phyloP scores from a whole-genome alignment of 2,797 vertebrate genomes.

The Arctocebus calabarensis region DNA sequence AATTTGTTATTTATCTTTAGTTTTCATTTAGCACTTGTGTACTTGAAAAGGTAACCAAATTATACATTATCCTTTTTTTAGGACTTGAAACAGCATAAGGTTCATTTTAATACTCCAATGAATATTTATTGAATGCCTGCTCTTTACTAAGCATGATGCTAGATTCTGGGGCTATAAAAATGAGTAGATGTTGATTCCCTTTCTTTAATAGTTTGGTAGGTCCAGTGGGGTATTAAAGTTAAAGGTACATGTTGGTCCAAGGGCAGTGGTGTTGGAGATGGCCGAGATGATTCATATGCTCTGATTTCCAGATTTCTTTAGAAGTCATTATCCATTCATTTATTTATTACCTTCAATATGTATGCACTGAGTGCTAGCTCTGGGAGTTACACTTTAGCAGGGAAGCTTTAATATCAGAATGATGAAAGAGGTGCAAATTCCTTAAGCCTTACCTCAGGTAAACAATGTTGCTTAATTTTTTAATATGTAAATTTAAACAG shows the following conservation, averaged over 20 bases:
- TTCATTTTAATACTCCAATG: slow-evolving; percentile 55
- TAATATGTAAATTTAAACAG: background rate
- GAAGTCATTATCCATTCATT: background rate
- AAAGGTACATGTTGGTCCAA: background rate
- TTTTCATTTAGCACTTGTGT: slow-evolving; percentile 73
- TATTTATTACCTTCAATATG: background rate
- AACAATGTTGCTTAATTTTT: background rate
- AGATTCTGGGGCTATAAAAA: slow-evolving; percentile 23
- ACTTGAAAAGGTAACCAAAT: slow-evolving; percentile 70
- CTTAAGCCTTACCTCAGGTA: background rate
- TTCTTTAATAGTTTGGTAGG: background rate
- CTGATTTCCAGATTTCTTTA: background rate
- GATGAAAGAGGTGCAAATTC: background rate
- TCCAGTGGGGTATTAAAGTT: background rate
- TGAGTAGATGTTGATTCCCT: background rate
- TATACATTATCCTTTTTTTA: slow-evolving; percentile 70
- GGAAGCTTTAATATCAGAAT: background rate
- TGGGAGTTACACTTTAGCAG: background rate
- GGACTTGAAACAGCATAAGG: slow-evolving; percentile 61
- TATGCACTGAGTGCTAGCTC: background rate
- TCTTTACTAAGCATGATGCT: slow-evolving; percentile 46
- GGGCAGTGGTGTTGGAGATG: background rate
- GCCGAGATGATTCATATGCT: background rate
- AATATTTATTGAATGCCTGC: slow-evolving; percentile 32
- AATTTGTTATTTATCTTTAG: slow-evolving; percentile 70